A percentile compares a stretch with the other conserved stretches of the same genome.
Evolutionary conservation across 2,797 vertebrate genomes (phyloP).

Genomic region (Falco columbarius): DNA sequence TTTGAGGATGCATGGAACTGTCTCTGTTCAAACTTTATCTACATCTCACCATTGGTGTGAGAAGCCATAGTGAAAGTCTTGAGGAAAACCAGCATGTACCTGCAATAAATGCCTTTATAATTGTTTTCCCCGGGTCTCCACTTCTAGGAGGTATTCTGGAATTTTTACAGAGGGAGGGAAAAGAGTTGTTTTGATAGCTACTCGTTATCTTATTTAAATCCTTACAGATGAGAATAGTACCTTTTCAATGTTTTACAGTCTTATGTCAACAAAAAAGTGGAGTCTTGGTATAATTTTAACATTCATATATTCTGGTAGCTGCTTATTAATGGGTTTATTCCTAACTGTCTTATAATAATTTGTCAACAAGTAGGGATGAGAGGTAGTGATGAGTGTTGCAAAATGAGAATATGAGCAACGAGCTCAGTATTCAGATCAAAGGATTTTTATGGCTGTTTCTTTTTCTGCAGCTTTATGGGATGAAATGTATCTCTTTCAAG

Average conservation of each 20-base stretch:
- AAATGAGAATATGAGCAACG: not conserved
- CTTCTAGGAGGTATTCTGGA: not conserved
- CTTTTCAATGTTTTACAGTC: not conserved
- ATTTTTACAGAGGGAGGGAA: not conserved
- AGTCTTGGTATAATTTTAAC: not conserved
- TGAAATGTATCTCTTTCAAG: not conserved
- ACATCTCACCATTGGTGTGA: not conserved
- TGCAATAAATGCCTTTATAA: not conserved
- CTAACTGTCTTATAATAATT: not conserved
- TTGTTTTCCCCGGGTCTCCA: not conserved
- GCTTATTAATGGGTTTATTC: not conserved
- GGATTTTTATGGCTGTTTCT: not conserved
- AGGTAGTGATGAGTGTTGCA: not conserved
- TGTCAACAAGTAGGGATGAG: not conserved
- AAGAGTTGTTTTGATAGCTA: not conserved
- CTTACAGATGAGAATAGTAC: not conserved
- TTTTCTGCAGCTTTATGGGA: not conserved
- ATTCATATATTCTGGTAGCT: not conserved
- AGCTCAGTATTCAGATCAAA: not conserved
- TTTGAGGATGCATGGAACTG: not conserved
- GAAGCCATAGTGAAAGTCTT: not conserved
- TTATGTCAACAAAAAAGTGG: not conserved
- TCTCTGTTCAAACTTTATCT: not conserved
- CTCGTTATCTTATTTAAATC: not conserved
- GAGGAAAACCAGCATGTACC: not conserved